phyloP scores from a whole-genome alignment of 1,140 invertebrate genomes.

The Tetranychus urticae region DNA sequence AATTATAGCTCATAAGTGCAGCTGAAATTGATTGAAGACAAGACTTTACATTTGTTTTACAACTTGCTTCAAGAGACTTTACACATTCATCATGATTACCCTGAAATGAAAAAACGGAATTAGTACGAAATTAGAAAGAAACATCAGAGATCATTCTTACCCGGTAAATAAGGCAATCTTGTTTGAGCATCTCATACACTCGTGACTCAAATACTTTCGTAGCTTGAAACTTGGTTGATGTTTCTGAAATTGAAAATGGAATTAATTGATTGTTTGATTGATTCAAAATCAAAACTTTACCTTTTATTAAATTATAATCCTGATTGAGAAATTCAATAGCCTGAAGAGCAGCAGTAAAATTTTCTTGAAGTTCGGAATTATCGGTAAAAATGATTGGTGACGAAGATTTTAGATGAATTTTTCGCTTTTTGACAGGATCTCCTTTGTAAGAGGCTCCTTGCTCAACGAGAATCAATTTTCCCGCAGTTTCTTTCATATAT shows the following conservation, averaged over 20 bases:
- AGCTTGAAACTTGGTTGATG: neutral
- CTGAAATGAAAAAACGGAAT: neutral
- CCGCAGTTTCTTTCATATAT: neutral
- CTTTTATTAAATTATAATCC: neutral
- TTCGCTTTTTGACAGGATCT: neutral
- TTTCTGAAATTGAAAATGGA: neutral
- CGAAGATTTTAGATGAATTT: neutral
- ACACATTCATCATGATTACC: neutral
- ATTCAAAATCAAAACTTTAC: neutral
- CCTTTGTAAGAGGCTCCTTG: neutral
- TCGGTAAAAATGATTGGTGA: neutral
- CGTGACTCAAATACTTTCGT: neutral
- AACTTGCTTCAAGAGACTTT: neutral
- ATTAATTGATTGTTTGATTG: neutral
- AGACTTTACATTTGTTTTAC: neutral
- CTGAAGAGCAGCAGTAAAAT: neutral
- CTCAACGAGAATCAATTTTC: neutral
- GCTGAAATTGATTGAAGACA: neutral
- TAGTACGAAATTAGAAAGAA: neutral
- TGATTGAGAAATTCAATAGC: neutral
- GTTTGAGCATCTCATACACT: neutral
- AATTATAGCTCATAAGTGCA: neutral
- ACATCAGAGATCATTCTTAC: neutral
- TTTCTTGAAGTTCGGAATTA: neutral
- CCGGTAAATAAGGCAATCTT: neutral